Conservation (phyloP, 1,140 invertebrate species). For the Drosophila quadrilineata region DNA sequence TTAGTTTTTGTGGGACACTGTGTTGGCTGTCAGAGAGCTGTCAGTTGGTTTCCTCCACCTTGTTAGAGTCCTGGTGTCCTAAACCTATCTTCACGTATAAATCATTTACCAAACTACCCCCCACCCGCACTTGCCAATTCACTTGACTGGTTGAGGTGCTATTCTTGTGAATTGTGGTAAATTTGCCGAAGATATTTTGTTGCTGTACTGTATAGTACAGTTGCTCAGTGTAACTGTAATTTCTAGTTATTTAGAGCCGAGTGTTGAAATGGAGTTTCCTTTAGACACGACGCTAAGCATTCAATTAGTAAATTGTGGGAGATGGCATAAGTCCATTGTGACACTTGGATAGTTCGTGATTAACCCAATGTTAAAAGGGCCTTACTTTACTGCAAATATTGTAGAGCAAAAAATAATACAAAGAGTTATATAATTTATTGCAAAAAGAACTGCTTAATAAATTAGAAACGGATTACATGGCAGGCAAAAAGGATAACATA, state of each 20-base stretch:
- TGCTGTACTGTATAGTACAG: too few species aligned
- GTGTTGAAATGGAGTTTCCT: too few species aligned
- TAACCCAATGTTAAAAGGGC: too few species aligned
- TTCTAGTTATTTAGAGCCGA: background rate
- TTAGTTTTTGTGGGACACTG: background rate
- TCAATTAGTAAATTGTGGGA: too few species aligned
- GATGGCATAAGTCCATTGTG: too few species aligned
- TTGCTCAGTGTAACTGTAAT: background rate
- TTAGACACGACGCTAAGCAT: too few species aligned
- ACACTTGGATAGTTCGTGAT: too few species aligned
- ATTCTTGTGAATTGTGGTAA: conserved; percentile 1
- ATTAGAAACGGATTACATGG: background rate
- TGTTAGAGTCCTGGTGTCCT: background rate
- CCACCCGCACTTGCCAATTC: background rate
- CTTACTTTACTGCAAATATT: too few species aligned
- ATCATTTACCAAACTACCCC: conserved; percentile 2
- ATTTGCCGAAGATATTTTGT: background rate
- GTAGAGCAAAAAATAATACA: too few species aligned
- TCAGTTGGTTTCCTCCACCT: too few species aligned
- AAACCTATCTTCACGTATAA: background rate
- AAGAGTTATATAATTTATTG: too few species aligned
- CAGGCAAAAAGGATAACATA: conserved; percentile 18
- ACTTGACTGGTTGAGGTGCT: background rate
- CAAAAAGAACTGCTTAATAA: too few species aligned
- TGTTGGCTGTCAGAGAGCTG: background rate